Evolutionary conservation across 2,797 vertebrate species (phyloP), one percentile per base, ranked within the genome.

Genomic region (Trachops cirrhosus): DNA sequence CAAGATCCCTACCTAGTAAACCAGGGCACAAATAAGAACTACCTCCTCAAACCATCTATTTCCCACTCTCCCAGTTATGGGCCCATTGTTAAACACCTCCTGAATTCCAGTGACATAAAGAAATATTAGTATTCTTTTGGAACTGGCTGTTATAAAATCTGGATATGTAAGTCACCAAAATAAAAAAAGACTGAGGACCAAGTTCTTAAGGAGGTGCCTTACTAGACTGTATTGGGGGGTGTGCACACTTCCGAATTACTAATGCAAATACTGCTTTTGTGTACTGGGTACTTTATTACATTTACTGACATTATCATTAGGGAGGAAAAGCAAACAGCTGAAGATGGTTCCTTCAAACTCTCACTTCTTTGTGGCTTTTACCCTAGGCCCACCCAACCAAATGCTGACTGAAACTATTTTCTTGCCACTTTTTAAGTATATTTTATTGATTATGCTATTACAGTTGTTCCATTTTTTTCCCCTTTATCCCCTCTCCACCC

Each of bases 231-330:
- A 39, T 74, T 64, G 84, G 44, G 59, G 91, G 70, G 87, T 34
- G 15, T 15, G 68, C 70, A 22, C 86, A 74, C 92, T 97, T 96
- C 75, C 85, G 71, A 95, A 82, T 96, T 89, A 87, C 80, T 96
- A 79, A 94, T 64, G 92, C 59, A 96, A 95, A 96, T 85, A 87
- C 22, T 39, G n/a, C 86, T 74, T 80, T 48, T 70, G 1, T 8
- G 34, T 79, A 22, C 54, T 78, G 75, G 87, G 68, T 93, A 91
- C 79, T 62, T 94, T 93, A 92, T 79, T 50, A 41, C 77, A 74
- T 93, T 96, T 89, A 79, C 75, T 44, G 14, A 94, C 64, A 41
- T 77, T 93, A 79, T 89, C 85, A 41, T 92, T 86, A 52, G 78
- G 67, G 67, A 95, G 15, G 26, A 94, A 93, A 93, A 84, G 78